phyloP scores from a whole-genome alignment of 23 tunicate genomes.

The Halocynthia roretzi region DNA sequence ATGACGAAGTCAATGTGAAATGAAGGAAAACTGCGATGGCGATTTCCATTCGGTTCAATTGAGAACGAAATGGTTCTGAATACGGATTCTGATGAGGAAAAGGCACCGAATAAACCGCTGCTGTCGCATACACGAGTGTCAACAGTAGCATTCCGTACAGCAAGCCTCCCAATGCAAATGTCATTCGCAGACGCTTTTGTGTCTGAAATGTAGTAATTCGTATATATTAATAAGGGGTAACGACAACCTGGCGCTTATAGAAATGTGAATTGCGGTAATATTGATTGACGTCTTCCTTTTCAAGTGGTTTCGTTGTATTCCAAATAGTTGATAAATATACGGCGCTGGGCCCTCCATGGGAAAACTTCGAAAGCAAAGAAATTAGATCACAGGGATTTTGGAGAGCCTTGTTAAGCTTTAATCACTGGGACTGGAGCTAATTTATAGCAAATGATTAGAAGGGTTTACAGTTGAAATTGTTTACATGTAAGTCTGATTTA shows the following conservation, averaged over 20 bases:
- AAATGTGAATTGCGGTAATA: not conserved
- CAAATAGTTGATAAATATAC: too few species aligned
- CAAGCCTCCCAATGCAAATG: constrained; percentile 16
- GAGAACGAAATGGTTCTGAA: not conserved
- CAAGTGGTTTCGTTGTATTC: too few species aligned
- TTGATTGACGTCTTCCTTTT: too few species aligned
- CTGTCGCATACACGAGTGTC: constrained; percentile 1
- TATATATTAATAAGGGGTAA: not conserved
- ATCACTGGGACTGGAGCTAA: not conserved
- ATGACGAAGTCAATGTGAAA: constrained; percentile 6
- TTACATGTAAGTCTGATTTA: too few species aligned
- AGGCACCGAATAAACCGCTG: constrained; percentile 10
- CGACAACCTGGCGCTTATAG: not conserved
- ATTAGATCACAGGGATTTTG: not conserved
- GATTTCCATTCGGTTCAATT: not conserved
- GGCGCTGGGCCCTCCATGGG: too few species aligned
- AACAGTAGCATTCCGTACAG: constrained; percentile 3
- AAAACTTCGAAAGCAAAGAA: too few species aligned
- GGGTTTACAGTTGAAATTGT: too few species aligned
- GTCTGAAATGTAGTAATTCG: not conserved
- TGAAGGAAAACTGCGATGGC: constrained; percentile 14
- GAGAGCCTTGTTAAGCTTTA: not conserved
- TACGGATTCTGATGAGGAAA: not conserved
- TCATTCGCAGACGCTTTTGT: constrained; percentile 17
- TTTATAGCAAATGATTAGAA: too few species aligned